Percentiles rank a stretch among this genome's conserved stretches.
Evolutionary conservation across 2,797 vertebrate species (phyloP).

Genomic region (Intellagama lesueurii): DNA sequence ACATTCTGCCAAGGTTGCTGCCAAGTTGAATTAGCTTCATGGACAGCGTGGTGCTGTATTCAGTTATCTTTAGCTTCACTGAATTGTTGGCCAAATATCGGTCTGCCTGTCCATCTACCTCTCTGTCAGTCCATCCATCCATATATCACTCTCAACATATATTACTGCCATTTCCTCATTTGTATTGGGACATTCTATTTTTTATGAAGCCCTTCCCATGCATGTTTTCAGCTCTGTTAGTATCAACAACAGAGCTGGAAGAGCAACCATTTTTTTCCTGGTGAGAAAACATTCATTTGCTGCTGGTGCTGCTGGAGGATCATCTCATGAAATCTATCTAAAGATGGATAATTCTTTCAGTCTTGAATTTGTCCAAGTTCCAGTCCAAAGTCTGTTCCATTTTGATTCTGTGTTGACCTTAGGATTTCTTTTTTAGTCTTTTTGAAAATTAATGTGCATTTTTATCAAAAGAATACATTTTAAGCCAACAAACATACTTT

Average conservation of each 20-base stretch:
- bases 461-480: too few relatives aligned
- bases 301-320: background rate
- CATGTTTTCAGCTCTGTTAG: background rate
- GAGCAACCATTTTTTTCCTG: background rate
- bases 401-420: background rate
- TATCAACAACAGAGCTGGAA: background rate
- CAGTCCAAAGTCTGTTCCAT: background rate
- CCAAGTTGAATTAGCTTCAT: conserved; percentile 28
- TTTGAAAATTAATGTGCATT: background rate
- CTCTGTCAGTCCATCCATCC: too few relatives aligned
- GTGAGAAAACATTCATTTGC: background rate
- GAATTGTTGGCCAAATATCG: conserved; percentile 1
- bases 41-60: conserved; percentile 5
- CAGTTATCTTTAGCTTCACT: conserved; percentile 36
- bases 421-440: background rate
- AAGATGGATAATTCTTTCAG: background rate
- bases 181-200: background rate
- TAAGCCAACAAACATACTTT: too few relatives aligned
- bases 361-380: background rate
- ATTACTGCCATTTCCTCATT: background rate
- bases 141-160: background rate
- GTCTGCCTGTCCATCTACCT: too few relatives aligned
- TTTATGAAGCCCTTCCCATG: background rate
- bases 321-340: background rate
- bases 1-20: conserved; percentile 23